A percentile compares a stretch with the other conserved stretches of the same genome.
These are phyloP conservation scores for Eristalis pertinax DNA, from an alignment of 2,888 invertebrate species.

Conservation along the genomic window DNA sequence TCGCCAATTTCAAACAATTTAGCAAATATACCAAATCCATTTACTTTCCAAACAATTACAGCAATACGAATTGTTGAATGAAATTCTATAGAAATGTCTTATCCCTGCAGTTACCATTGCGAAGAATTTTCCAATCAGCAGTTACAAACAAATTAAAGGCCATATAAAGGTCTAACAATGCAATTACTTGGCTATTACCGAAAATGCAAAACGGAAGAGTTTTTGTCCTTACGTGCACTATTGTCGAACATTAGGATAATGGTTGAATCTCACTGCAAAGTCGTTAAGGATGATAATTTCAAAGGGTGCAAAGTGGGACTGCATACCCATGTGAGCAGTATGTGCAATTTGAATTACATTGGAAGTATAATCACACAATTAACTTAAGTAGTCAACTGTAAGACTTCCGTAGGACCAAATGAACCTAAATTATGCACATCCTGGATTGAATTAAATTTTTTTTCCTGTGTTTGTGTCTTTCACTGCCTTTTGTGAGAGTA, in stretches of 20 bases:
- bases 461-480: background rate
- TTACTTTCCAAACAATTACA: background rate
- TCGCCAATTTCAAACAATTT: background rate
- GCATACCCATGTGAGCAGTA: slow-evolving; percentile 50
- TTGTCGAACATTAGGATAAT: slow-evolving; percentile 4
- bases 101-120: background rate
- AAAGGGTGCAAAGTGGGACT: slow-evolving; percentile 20
- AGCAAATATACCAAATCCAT: background rate
- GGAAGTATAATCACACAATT: slow-evolving; percentile 58
- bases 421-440: background rate
- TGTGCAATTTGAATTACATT: slow-evolving; percentile 65
- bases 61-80: background rate
- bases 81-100: background rate
- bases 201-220: background rate
- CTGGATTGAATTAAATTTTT: background rate
- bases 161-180: slow-evolving; percentile 37
- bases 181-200: slow-evolving; percentile 52
- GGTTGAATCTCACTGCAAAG: slow-evolving; percentile 26
- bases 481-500: too few relatives aligned
- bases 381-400: background rate
- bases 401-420: background rate
- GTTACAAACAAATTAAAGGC: slow-evolving; percentile 42
- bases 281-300: slow-evolving; percentile 50
- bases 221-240: background rate
- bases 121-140: slow-evolving; percentile 44